phyloP scores from a whole-genome alignment of 1,140 invertebrate genomes.

The Cyclina sinensis region DNA sequence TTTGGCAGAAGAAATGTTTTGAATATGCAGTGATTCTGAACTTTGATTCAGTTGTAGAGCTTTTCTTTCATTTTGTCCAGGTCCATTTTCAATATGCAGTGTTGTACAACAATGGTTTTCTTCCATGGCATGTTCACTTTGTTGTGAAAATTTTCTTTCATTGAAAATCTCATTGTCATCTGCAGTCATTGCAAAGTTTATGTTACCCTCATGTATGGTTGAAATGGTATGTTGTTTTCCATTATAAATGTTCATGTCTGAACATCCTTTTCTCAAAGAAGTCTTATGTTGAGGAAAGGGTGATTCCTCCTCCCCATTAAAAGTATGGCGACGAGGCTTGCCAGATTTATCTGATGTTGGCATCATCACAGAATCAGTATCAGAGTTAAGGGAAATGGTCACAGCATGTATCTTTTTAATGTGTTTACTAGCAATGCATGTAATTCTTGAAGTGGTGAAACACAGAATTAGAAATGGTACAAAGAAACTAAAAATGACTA shows the following conservation, averaged over 20 bases:
- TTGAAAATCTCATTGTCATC: not conserved
- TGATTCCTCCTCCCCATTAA: not conserved
- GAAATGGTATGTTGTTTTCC: not conserved
- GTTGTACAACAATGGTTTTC: not conserved
- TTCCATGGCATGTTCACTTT: not conserved
- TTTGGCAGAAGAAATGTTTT: not conserved
- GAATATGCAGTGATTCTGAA: not conserved
- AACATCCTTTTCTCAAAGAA: not conserved
- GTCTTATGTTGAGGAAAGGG: not conserved
- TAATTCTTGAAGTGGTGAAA: constrained; percentile 71
- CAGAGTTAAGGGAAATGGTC: not conserved
- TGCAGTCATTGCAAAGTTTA: not conserved
- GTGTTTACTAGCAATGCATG: constrained; percentile 69
- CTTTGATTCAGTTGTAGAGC: not conserved
- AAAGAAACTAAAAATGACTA: constrained; percentile 66
- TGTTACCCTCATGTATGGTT: not conserved
- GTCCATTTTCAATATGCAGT: too few relatives aligned
- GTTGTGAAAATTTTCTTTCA: not conserved
- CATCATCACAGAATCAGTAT: not conserved
- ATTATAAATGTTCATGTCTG: not conserved
- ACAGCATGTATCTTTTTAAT: constrained; percentile 63
- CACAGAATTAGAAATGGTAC: constrained; percentile 69
- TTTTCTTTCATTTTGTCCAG: not conserved
- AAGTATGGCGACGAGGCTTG: not conserved
- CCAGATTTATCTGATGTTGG: not conserved